Evolutionary conservation across 35 echinoderm and acorn worm genomes (phyloP), one percentile per base, ranked within the genome.

Genomic region (Diadema setosum): DNA sequence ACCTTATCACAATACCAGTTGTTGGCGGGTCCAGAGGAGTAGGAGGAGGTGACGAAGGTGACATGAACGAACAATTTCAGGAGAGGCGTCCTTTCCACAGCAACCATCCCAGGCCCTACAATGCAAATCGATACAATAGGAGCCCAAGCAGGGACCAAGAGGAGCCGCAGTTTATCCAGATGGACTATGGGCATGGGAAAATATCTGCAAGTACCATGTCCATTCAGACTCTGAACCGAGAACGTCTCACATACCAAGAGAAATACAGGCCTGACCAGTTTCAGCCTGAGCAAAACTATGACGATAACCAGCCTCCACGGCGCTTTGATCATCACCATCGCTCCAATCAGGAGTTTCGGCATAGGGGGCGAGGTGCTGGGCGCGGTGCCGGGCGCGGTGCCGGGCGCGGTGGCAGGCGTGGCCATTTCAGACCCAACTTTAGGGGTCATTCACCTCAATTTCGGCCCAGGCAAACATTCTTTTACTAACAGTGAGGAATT

Each of bases 141-240:
- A 78, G 73, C 73, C 73, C 73, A 18, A 78, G 73, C 44, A 21
- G n/a, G 14, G 73, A 78, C 44, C 73, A 78, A 18, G 65, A 87
- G 27, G 45, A 45, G 43, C 36, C 9, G 11, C 65, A 24, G 8
- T 9, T 61, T 7, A 61, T 63, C 18, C 57, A 85, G 35, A 63
- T 65, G 57, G 83, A 85, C 42, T 85, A 85, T 85, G 52, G 31
- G 3, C 83, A 85, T 42, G 61, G 56, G 26, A 85, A n/a, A 52
- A 52, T n/a, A n/a, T n/a, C n/a, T n/a, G 25, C 8, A 41, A 41
- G 8, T n/a, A 44, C n/a, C 34, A 67, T 65, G 63, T 27, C 65
- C 39, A 87, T 87, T 30, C 61, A 87, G 63, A 87, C 85, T 16
- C 27, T 87, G 63, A 48, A 70, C 12, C 7, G 85, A 18, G 69